These are phyloP conservation scores for Eilema sororculum DNA, from an alignment of 2,888 invertebrate species.

Conservation along the genomic window DNA sequence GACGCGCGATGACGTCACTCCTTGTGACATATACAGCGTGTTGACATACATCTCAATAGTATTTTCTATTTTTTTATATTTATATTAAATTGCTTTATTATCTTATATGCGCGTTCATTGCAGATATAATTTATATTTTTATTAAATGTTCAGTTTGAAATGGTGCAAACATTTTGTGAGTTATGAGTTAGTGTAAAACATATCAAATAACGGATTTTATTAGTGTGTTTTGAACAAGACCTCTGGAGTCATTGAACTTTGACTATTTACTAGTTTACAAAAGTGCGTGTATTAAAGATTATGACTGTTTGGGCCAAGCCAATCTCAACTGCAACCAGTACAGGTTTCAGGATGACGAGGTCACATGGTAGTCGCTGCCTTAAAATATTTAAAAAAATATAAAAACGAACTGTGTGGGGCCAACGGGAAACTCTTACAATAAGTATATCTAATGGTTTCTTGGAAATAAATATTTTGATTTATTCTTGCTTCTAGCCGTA, in stretches of 20 bases:
- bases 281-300: too few relatives aligned
- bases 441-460: too few relatives aligned
- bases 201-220: neutral
- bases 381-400: too few relatives aligned
- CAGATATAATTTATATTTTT: constrained; percentile 10
- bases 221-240: neutral
- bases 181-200: neutral
- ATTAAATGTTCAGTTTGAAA: neutral
- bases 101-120: neutral
- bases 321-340: too few relatives aligned
- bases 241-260: neutral
- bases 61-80: constrained; percentile 6
- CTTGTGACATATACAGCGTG: constrained; percentile 42
- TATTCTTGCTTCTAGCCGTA: too few relatives aligned
- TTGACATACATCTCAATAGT: constrained; percentile 33
- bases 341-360: too few relatives aligned
- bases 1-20: constrained; percentile 76
- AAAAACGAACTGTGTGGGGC: too few relatives aligned
- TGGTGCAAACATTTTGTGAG: constrained; percentile 4
- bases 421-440: too few relatives aligned
- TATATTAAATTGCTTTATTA: constrained; percentile 8
- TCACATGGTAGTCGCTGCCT: too few relatives aligned
- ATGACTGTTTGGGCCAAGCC: too few relatives aligned
- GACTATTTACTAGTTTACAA: too few relatives aligned
- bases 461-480: too few relatives aligned